Base-by-base conservation (phyloP, 2,888 invertebrate genomes). In the Macrosiphum euphorbiae region DNA sequence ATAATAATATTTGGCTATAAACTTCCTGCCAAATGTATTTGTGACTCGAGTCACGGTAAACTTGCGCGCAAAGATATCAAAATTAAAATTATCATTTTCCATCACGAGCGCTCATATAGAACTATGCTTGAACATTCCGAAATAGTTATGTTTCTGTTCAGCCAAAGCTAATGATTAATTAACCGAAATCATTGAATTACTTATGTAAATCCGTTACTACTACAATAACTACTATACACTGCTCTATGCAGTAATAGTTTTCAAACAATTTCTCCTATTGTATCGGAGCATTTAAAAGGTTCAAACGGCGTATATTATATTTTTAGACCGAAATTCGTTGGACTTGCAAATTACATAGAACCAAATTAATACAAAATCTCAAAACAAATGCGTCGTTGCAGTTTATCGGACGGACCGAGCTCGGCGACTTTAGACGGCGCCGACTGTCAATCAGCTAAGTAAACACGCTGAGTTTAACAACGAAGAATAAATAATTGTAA, bases 371-470 rank as follows among this genome's bases (percentile, higher is more conserved):
- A 86, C 16, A 13, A 47, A 50, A 86, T n/a, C 7, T 4, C 13
- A 5, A 86, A 47, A 47, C 13, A 16, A 78, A 20, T 3, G 35
- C n/a, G n/a, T 67, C n/a, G 44, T 44, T 44, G 5, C 16, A 67
- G n/a, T 67, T 16, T n/a, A 35, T 16, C n/a, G 16, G n/a, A n/a
- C 35, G 35, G 35, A 78, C 20, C 8, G 35, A 78, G 78, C 7
- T 16, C 35, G 35, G 1, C 35, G 35, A 35, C 16, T n/a, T n/a
- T 67, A 28, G 35, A 52, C 26, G 44, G 28, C 16, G 28, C 28
- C 10, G 41, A 50, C 50, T 67, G 87, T 87, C 87, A 92, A 92
- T 92, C 88, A 67, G 67, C 67, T 50, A 26, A 50, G 88, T 67
- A 92, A 61, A 88, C 3, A 88, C 0, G 28, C 1, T 5, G 47